Evolutionary conservation across 2,113 vertebrate species (phyloP), one percentile per base, ranked within the genome.

Genomic region (Rhipidura dahli): DNA sequence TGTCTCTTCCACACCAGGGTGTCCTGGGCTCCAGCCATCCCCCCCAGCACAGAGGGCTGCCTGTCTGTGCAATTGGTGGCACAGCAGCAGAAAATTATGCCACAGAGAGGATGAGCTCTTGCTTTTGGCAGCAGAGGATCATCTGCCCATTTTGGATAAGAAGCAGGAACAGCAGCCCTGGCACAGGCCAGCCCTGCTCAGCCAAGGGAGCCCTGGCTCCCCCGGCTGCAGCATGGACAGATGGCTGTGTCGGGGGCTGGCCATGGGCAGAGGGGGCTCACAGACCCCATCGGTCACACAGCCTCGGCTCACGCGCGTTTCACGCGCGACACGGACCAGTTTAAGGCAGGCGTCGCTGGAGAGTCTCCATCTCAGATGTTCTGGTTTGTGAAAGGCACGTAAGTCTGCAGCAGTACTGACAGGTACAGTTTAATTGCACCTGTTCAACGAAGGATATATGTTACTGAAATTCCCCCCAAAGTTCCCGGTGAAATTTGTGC

Each of bases 401-500:
- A 31, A 53, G 75, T 40, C 56, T 47, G 49, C 0, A 3, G 77
- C 40, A 50, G 79, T n/a, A n/a, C n/a, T 92, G 94, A 39, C 69
- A 47, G 65, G 76, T 42, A 33, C 24, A 15, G 39, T 93, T 91
- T 75, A 76, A 91, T 76, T 94, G 30, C 94, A 95, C 92, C 75
- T 95, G 90, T 69, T 81, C 21, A 15, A 0, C 27, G 79, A 90
- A n/a, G 49, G 83, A 27, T 96, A 50, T 83, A 27, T 7, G 26
- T 88, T 95, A 90, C 83, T 90, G 78, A 87, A 98, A 98, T 98
- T 97, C 96, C 98, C 98, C 98, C 79, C 97, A 96, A 97, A 96
- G 40, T 98, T 98, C 97, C 90, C 77, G 71, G 89, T 77, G 89
- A 59, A 69, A 64, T 91, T 87, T 17, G 9, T 14, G 42, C 47